Conservation (phyloP, 2,113 vertebrate genomes). For the Rhegmatorhina hoffmannsi region DNA sequence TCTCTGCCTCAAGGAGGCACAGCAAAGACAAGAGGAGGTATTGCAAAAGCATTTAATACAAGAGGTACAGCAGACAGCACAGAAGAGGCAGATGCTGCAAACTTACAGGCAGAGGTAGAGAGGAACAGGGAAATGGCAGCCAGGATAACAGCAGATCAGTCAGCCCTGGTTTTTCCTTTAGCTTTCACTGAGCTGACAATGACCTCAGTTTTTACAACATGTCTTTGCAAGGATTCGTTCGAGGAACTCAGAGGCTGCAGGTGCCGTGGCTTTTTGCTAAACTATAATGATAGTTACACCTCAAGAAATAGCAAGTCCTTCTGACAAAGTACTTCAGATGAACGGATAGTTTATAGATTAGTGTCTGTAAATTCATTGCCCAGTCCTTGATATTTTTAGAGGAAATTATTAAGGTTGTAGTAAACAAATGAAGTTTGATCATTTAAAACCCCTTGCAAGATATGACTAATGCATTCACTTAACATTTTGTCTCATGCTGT, state of each 20-base stretch:
- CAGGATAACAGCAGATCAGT: not conserved
- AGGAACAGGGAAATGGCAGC: not conserved
- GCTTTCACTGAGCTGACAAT: not conserved
- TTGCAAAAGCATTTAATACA: not conserved
- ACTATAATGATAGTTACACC: rapidly evolving
- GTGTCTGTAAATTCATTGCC: not conserved
- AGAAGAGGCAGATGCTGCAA: not conserved
- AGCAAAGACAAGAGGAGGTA: not conserved
- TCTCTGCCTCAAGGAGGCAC: not conserved
- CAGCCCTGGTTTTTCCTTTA: not conserved
- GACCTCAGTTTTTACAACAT: not conserved
- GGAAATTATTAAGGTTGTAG: not conserved
- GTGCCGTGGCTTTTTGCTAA: not conserved
- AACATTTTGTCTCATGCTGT: not conserved
- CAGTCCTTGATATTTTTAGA: not conserved
- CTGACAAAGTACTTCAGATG: not conserved
- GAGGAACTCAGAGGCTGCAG: not conserved
- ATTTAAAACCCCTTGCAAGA: not conserved
- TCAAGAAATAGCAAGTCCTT: not conserved
- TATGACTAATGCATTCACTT: not conserved
- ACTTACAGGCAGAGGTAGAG: not conserved
- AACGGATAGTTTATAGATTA: not conserved
- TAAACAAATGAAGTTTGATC: not conserved
- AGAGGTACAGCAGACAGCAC: not conserved
- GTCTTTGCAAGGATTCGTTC: not conserved